These are phyloP conservation scores for Disparrhopalites patrizii DNA, from an alignment of 2,888 invertebrate species.

Conservation along the genomic window DNA sequence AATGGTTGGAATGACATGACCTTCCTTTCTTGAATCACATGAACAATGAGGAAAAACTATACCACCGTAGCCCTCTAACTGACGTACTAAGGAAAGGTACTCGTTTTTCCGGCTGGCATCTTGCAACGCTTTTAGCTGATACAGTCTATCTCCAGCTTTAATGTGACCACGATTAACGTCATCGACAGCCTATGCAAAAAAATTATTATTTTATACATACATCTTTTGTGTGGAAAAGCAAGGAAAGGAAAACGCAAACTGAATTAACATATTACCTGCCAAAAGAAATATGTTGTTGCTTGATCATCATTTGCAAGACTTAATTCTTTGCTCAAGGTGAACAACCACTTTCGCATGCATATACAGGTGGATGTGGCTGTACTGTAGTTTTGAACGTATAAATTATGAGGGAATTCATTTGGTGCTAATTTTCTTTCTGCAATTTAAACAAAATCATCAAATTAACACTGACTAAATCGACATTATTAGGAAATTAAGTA, in stretches of 20 bases:
- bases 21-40: conserved; percentile 84
- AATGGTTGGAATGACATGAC: conserved; percentile 74
- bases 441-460: conserved; percentile 44
- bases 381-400: conserved; percentile 98
- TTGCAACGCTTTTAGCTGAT: conserved; percentile 93
- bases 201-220: too few species aligned
- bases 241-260: too few species aligned
- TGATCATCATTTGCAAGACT: conserved; percentile 65
- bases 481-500: background rate
- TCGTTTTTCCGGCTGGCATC: conserved; percentile 80
- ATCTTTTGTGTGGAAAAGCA: too few species aligned
- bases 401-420: conserved; percentile 91
- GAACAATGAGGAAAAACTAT: conserved; percentile 91
- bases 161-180: conserved; percentile 93
- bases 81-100: conserved; percentile 78
- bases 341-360: conserved; percentile 81
- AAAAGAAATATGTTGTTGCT: conserved; percentile 79
- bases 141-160: conserved; percentile 81
- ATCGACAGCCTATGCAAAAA: conserved; percentile 67
- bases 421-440: conserved; percentile 90
- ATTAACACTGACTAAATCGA: background rate
- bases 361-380: conserved; percentile 95
- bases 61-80: conserved; percentile 88
- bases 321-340: conserved; percentile 66
- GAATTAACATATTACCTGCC: conserved; percentile 67